These are phyloP conservation scores for Typhlomys cinereus DNA, from an alignment of 2,113 vertebrate species.

Conservation along the genomic window DNA sequence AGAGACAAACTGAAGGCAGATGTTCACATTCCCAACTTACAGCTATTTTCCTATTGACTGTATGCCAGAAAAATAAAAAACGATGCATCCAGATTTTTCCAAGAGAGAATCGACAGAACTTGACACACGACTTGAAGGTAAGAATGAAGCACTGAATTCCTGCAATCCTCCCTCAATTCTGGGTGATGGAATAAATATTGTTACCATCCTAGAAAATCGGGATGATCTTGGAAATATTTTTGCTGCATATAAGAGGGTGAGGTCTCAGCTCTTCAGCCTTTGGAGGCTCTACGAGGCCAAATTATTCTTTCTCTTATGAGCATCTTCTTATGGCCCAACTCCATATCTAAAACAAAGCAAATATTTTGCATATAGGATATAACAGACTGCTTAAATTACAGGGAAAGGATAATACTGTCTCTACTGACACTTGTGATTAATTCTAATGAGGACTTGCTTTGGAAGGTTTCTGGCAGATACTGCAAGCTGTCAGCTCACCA, in stretches of 20 bases:
- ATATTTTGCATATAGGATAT: neutral
- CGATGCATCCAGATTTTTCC: neutral
- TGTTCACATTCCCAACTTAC: neutral
- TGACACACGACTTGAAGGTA: neutral
- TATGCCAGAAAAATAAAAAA: neutral
- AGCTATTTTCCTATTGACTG: neutral
- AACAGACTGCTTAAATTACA: slow-evolving; percentile 30
- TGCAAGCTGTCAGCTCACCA: neutral
- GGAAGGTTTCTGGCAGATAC: neutral
- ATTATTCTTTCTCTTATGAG: slow-evolving; percentile 35
- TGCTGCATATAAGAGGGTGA: neutral
- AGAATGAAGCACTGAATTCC: neutral
- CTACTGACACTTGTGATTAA: neutral
- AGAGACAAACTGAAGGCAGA: neutral
- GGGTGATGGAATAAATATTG: neutral
- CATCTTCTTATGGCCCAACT: slow-evolving; percentile 45
- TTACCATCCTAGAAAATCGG: neutral
- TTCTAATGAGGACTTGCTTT: neutral
- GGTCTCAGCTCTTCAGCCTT: neutral
- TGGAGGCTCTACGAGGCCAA: neutral
- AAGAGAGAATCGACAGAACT: neutral
- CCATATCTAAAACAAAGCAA: slow-evolving; percentile 48
- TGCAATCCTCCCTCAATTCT: neutral
- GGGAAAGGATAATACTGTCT: neutral
- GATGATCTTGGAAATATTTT: neutral